A percentile compares a stretch with the other conserved stretches of the same genome.
Evolutionary conservation across 2,888 invertebrate species (phyloP).

Genomic region (Drosophila paramelanica): DNA sequence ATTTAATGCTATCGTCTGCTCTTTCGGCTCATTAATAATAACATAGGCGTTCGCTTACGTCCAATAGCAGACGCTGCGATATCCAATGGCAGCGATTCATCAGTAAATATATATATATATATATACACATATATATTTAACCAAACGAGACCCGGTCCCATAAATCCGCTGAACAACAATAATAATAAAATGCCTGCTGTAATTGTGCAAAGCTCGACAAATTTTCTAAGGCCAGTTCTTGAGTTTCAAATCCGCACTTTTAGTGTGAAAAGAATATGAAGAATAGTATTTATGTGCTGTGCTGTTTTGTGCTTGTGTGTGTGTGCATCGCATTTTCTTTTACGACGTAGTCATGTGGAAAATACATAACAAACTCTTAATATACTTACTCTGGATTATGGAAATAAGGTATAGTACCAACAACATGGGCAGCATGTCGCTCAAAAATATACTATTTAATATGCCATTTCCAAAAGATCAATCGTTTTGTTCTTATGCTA

Average conservation of each 20-base stretch:
- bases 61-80: slow-evolving; percentile 15
- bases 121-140: background rate
- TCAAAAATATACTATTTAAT: slow-evolving; percentile 2
- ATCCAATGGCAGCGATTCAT: slow-evolving; percentile 46
- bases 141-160: slow-evolving; percentile 2
- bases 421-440: background rate
- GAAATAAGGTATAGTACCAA: slow-evolving; percentile 84
- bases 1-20: slow-evolving; percentile 57
- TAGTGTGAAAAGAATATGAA: slow-evolving; percentile 69
- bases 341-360: slow-evolving; percentile 82
- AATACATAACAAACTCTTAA: slow-evolving; percentile 84
- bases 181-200: slow-evolving; percentile 27
- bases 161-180: slow-evolving; percentile 9
- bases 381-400: slow-evolving; percentile 85
- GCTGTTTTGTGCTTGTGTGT: slow-evolving; percentile 35
- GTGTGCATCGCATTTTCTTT: slow-evolving; percentile 41
- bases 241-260: slow-evolving; percentile 54
- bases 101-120: slow-evolving; percentile 21
- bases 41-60: slow-evolving; percentile 16
- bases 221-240: slow-evolving; percentile 41
- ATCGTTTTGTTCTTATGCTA: slow-evolving; percentile 25
- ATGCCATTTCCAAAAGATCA: slow-evolving; percentile 6
- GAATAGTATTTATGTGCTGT: slow-evolving; percentile 40
- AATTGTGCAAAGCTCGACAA: slow-evolving; percentile 67
- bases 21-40: slow-evolving; percentile 59